A percentile compares a stretch with the other conserved stretches of the same genome.
These are phyloP conservation scores for Lepus europaeus DNA, from an alignment of 2,113 vertebrate species.

Conservation along the genomic window DNA sequence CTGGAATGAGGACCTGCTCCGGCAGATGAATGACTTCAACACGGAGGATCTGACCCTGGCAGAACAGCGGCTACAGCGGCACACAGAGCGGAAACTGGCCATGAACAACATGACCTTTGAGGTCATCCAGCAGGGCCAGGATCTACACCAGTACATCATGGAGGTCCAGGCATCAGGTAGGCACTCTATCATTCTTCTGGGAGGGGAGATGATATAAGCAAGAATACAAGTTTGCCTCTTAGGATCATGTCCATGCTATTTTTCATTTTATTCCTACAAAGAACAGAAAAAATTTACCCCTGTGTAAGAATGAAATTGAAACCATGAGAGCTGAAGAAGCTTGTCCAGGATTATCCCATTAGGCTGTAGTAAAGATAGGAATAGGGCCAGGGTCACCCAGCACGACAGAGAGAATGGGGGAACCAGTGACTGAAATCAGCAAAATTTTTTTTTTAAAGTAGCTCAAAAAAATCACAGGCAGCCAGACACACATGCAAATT, in stretches of 20 bases:
- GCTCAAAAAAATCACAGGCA: not conserved
- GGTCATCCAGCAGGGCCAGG: slow-evolving; percentile 98
- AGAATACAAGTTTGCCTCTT: not conserved
- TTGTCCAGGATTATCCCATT: not conserved
- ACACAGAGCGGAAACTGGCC: slow-evolving; percentile 95
- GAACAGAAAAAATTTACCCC: not conserved
- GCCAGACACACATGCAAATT: not conserved
- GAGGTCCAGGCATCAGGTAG: slow-evolving; percentile 98
- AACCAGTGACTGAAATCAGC: not conserved
- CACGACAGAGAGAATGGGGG: not conserved
- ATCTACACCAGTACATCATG: slow-evolving; percentile 99
- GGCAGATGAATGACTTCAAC: slow-evolving; percentile 97
- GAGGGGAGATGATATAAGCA: not conserved
- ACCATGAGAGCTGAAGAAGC: not conserved
- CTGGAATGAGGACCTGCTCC: slow-evolving; percentile 97
- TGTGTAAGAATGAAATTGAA: not conserved
- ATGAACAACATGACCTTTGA: slow-evolving; percentile 99
- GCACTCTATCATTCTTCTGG: not conserved
- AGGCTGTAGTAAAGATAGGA: not conserved
- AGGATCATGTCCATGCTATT: not conserved
- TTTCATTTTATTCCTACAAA: not conserved
- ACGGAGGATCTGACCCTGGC: slow-evolving; percentile 94
- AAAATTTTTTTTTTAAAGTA: not conserved
- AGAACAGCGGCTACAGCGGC: slow-evolving; percentile 96
- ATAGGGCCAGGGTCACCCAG: not conserved